These are phyloP conservation scores for Protophormia terraenovae DNA, from an alignment of 2,888 invertebrate species.

Conservation along the genomic window DNA sequence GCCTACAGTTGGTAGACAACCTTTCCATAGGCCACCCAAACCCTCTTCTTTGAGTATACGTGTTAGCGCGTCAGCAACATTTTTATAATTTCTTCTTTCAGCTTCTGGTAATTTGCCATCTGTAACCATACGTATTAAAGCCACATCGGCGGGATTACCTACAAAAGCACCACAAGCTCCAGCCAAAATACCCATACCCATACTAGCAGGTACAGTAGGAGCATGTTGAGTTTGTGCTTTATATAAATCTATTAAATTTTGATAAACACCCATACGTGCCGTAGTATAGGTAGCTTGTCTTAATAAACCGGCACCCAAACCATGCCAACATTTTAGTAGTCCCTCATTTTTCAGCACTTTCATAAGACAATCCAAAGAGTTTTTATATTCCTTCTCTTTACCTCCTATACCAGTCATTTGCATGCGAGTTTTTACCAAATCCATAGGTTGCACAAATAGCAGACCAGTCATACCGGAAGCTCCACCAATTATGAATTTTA, in stretches of 20 bases:
- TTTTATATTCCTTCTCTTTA: conserved; percentile 85
- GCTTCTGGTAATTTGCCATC: conserved; percentile 95
- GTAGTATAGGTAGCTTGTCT: conserved; percentile 99
- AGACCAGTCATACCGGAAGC: conserved; percentile 96
- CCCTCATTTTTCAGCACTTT: conserved; percentile 93
- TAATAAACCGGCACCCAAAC: conserved; percentile 94
- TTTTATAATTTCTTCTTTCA: conserved; percentile 95
- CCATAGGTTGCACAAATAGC: conserved; percentile 96
- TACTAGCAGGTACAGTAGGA: conserved; percentile 91
- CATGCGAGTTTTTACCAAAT: conserved; percentile 98
- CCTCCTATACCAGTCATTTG: conserved; percentile 86
- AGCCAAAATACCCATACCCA: conserved; percentile 91
- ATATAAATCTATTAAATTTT: conserved; percentile 91
- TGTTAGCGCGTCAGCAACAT: conserved; percentile 93
- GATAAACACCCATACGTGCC: conserved; percentile 96
- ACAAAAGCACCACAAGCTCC: conserved; percentile 90
- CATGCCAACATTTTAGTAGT: conserved; percentile 91
- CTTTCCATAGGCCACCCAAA: conserved; percentile 93
- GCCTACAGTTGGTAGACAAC: conserved; percentile 92
- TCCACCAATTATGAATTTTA: conserved; percentile 92
- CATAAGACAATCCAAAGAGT: conserved; percentile 89
- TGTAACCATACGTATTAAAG: conserved; percentile 98
- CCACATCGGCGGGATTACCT: conserved; percentile 98
- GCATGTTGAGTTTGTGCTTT: conserved; percentile 84
- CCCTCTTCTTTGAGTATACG: conserved; percentile 91